phyloP scores from a whole-genome alignment of 1,140 invertebrate genomes.

The Drosophila dunni region DNA sequence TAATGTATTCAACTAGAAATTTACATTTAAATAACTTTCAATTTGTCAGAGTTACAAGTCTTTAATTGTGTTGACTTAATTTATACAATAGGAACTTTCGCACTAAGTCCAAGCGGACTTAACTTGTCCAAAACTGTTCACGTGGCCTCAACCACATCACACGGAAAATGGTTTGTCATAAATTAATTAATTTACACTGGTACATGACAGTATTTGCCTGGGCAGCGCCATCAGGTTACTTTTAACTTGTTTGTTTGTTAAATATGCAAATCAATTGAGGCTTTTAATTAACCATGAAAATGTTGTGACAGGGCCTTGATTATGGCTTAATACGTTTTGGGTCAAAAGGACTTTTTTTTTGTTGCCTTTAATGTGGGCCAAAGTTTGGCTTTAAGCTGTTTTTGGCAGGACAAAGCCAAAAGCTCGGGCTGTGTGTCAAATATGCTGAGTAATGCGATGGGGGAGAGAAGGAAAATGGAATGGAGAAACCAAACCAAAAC shows the following conservation, averaged over 20 bases:
- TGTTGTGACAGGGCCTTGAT: constrained; percentile 51
- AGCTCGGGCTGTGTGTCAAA: constrained; percentile 26
- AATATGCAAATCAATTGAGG: constrained; percentile 59
- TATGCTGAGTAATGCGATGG: constrained; percentile 60
- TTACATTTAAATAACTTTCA: not conserved
- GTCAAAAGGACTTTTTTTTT: constrained; percentile 22
- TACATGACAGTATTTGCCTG: not conserved
- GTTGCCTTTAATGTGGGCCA: constrained; percentile 24
- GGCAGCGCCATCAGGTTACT: not conserved
- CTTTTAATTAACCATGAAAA: constrained; percentile 70
- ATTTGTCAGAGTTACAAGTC: not conserved
- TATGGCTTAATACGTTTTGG: constrained; percentile 20
- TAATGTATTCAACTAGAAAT: not conserved
- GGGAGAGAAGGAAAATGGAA: constrained; percentile 37
- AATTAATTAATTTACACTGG: constrained; percentile 57
- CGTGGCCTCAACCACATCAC: not conserved
- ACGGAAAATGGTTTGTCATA: constrained; percentile 41
- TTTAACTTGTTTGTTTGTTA: not conserved
- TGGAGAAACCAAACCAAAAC: constrained; percentile 2
- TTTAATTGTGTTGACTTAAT: not conserved
- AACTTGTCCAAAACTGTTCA: constrained; percentile 6
- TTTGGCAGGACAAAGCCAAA: constrained; percentile 28
- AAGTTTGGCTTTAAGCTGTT: constrained; percentile 8
- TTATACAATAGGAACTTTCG: constrained; percentile 2
- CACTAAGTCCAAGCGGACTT: not conserved